Evolutionary conservation across 2,888 invertebrate genomes (phyloP).

Genomic region (Stenolophus ochropezus): DNA sequence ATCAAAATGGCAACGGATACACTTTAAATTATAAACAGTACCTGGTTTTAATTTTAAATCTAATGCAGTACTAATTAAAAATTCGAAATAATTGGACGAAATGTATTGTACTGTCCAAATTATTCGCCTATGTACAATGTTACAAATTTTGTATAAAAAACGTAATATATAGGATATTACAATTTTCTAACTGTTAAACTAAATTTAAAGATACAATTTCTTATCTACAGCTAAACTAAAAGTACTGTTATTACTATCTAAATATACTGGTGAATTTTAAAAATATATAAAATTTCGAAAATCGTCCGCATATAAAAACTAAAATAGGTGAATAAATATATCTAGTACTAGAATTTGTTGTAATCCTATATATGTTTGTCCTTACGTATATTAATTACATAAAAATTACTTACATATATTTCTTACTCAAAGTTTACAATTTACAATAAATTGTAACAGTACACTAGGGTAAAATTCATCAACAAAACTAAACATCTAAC

Average conservation of each 20-base stretch:
- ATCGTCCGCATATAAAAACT: constrained; percentile 10
- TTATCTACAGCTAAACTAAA: background rate
- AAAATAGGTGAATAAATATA: constrained; percentile 34
- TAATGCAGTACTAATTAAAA: background rate
- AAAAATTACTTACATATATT: constrained; percentile 43
- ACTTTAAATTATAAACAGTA: background rate
- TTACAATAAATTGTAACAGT: constrained; percentile 48
- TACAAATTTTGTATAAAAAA: background rate
- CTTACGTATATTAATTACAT: constrained; percentile 53
- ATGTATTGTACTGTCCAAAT: background rate
- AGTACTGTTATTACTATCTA: background rate
- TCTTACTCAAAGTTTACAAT: constrained; percentile 30
- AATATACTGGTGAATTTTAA: background rate
- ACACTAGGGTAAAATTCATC: constrained; percentile 31
- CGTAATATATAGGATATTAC: background rate
- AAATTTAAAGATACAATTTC: background rate
- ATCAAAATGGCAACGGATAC: background rate
- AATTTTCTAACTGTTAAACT: background rate
- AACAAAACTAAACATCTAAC: constrained; percentile 38
- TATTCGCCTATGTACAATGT: background rate
- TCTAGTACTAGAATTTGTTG: constrained; percentile 8
- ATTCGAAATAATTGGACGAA: background rate
- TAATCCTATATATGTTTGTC: constrained; percentile 16
- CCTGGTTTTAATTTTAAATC: background rate
- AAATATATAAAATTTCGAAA: constrained; percentile 13